A percentile compares a stretch with the other conserved stretches of the same genome.
phyloP scores from a whole-genome alignment of 2,888 invertebrate genomes.

The Cacoxenus indagator region DNA sequence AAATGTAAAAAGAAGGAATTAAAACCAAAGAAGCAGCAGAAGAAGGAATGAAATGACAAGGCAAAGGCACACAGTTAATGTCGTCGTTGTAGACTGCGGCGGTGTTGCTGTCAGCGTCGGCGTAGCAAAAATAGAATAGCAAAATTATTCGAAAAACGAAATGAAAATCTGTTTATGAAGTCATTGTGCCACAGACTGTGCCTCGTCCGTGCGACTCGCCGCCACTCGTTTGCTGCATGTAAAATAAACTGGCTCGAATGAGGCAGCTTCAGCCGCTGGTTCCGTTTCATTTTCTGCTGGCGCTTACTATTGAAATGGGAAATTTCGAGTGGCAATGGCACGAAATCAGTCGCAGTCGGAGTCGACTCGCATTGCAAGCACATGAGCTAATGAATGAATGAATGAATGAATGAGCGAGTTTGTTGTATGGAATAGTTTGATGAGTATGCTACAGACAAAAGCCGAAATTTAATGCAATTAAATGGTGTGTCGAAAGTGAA shows the following conservation, averaged over 20 bases:
- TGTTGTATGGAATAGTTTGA: slow-evolving; percentile 22
- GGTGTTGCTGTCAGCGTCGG: too few species aligned
- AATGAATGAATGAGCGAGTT: slow-evolving; percentile 53
- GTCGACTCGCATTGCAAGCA: neutral
- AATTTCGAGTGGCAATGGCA: slow-evolving; percentile 50
- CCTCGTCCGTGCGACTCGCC: neutral
- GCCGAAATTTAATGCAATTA: slow-evolving; percentile 18
- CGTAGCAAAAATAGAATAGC: slow-evolving; percentile 4
- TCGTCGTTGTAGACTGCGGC: too few species aligned
- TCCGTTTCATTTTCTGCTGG: slow-evolving; percentile 9
- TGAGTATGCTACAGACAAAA: slow-evolving; percentile 2
- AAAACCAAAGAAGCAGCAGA: neutral
- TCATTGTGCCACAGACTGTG: slow-evolving; percentile 41
- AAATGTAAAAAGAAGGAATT: slow-evolving; percentile 22
- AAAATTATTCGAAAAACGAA: slow-evolving; percentile 30
- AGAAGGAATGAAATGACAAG: too few species aligned
- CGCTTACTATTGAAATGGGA: slow-evolving; percentile 57
- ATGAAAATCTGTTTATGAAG: slow-evolving; percentile 63
- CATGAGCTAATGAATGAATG: slow-evolving; percentile 9
- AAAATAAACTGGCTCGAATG: slow-evolving; percentile 10
- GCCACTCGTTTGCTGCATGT: slow-evolving; percentile 8
- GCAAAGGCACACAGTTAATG: too few species aligned
- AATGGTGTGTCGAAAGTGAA: slow-evolving; percentile 1
- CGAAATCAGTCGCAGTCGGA: neutral
- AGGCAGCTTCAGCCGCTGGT: too few species aligned